phyloP scores from a whole-genome alignment of 2,113 vertebrate genomes.

The Sisor rabdophorus region DNA sequence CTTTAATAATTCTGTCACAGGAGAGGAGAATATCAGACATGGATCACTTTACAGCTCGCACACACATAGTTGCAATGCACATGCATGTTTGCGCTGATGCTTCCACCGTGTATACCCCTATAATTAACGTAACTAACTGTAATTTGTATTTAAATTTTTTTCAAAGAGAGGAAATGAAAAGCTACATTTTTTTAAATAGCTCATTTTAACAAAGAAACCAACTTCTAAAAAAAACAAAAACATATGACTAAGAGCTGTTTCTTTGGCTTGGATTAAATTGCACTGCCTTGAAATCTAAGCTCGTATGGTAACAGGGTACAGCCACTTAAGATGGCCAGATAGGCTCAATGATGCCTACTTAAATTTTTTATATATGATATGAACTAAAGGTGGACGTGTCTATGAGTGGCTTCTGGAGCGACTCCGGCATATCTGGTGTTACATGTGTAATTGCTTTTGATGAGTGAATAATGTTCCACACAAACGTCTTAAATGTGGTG shows the following conservation, averaged over 20 bases:
- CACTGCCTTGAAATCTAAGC: constrained; percentile 70
- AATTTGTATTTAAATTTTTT: background rate
- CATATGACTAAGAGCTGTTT: constrained; percentile 59
- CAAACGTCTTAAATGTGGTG: constrained; percentile 26
- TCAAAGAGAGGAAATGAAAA: background rate
- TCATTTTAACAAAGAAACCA: background rate
- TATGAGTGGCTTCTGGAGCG: background rate
- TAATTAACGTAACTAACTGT: background rate
- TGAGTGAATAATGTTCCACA: constrained; percentile 19
- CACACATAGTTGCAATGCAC: constrained; percentile 26
- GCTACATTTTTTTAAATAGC: background rate
- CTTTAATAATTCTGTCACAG: constrained; percentile 70
- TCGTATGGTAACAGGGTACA: constrained; percentile 69
- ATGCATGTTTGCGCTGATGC: constrained; percentile 13
- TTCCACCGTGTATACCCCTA: background rate
- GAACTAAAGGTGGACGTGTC: constrained; percentile 50
- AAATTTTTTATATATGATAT: constrained; percentile 69
- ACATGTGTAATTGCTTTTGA: constrained; percentile 35
- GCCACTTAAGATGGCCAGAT: constrained; percentile 75
- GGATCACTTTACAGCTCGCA: constrained; percentile 63
- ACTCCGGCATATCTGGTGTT: constrained; percentile 8
- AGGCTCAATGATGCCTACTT: constrained; percentile 65
- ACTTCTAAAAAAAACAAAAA: background rate
- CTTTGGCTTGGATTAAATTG: constrained; percentile 70
- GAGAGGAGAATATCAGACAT: constrained; percentile 59